Percentiles rank a stretch among this genome's conserved stretches.
Conservation (phyloP, 2,113 vertebrate species). For the Amblyornis subalaris region DNA sequence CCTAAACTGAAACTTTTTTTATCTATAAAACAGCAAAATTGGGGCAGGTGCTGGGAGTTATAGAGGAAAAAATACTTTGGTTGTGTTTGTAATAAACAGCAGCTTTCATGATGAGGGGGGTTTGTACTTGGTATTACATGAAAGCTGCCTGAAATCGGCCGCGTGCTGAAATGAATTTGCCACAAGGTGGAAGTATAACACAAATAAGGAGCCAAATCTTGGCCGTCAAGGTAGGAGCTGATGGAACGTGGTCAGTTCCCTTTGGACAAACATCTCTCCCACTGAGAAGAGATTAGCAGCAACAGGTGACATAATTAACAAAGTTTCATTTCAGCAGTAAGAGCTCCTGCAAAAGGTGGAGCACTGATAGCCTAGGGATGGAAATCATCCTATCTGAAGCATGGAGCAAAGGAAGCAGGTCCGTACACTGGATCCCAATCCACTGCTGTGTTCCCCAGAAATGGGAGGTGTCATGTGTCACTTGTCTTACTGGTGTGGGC, state of each 20-base stretch:
- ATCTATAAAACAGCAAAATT: background rate
- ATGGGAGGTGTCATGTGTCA: background rate
- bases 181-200: slow-evolving; percentile 26
- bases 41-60: background rate
- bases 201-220: background rate
- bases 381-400: background rate
- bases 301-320: background rate
- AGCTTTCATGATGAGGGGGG: fast-evolving
- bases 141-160: background rate
- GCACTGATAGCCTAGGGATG: background rate
- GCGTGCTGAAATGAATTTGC: background rate
- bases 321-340: background rate
- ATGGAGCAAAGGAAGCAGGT: fast-evolving
- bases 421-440: background rate
- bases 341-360: background rate
- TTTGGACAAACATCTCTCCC: background rate
- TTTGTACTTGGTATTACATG: fast-evolving
- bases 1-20: background rate
- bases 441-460: background rate
- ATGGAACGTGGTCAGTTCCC: fast-evolving
- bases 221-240: background rate
- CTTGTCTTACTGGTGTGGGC: background rate
- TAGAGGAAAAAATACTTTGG: background rate
- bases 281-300: background rate
- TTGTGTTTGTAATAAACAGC: background rate